These are phyloP conservation scores for Idaea biselata DNA, from an alignment of 2,888 invertebrate genomes.

Conservation along the genomic window DNA sequence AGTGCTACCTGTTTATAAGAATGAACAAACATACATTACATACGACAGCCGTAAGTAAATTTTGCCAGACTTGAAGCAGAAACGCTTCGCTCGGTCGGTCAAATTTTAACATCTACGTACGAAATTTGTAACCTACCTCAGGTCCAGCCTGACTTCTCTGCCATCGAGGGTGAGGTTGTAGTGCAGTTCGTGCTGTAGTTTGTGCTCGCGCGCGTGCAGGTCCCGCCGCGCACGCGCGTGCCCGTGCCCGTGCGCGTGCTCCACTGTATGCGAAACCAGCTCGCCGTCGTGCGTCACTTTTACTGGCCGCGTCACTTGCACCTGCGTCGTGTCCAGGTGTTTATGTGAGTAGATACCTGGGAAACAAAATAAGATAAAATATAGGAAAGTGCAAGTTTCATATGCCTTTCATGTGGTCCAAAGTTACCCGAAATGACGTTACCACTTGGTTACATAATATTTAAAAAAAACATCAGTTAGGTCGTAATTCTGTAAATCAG, in stretches of 20 bases:
- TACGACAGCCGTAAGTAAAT: no score
- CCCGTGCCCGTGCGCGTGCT: conserved; percentile 76
- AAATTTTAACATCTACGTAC: no score
- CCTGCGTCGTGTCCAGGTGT: conserved; percentile 73
- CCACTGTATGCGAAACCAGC: conserved; percentile 78
- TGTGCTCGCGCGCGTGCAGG: conserved; percentile 52
- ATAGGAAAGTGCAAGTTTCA: neutral
- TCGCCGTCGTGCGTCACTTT: conserved; percentile 81
- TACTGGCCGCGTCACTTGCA: conserved; percentile 81
- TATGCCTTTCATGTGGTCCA: no score
- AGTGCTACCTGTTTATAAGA: no score
- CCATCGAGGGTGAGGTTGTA: conserved; percentile 76
- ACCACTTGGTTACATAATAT: no score
- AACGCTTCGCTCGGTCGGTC: no score
- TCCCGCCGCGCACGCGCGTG: conserved; percentile 77
- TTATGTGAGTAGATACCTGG: conserved; percentile 75
- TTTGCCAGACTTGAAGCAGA: no score
- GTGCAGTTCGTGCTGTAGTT: conserved; percentile 59
- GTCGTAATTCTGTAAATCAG: no score
- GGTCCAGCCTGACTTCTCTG: conserved; percentile 65
- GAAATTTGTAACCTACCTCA: conserved; percentile 54
- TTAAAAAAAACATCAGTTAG: no score
- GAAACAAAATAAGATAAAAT: conserved; percentile 6
- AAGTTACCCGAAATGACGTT: no score
- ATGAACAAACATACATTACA: no score